Percentiles rank a stretch among this genome's conserved stretches.
phyloP scores from a whole-genome alignment of 1,140 invertebrate species.

The Pteromalus puparum region DNA sequence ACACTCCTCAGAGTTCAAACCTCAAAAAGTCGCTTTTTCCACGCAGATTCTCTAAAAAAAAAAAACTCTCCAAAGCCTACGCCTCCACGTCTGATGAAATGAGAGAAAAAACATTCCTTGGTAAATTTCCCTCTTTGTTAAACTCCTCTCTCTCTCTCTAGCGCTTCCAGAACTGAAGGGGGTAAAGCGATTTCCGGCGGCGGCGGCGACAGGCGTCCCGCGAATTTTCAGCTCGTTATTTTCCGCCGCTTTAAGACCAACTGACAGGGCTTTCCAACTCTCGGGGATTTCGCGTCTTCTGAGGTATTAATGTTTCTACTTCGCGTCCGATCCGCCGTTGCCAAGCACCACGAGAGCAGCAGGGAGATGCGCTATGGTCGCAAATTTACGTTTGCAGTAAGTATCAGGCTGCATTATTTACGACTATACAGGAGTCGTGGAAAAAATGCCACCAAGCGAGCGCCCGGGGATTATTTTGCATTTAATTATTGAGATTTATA shows the following conservation, averaged over 20 bases:
- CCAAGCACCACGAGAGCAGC: background rate
- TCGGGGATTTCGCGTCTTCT: conserved; percentile 31
- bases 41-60: background rate
- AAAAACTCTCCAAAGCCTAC: background rate
- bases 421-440: background rate
- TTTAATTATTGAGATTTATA: conserved; percentile 30
- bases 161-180: background rate
- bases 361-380: background rate
- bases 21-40: background rate
- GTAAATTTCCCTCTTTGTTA: conserved; percentile 19
- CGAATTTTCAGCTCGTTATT: conserved; percentile 46
- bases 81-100: background rate
- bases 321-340: conserved; percentile 17
- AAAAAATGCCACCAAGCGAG: background rate
- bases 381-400: conserved; percentile 13
- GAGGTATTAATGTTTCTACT: conserved; percentile 43
- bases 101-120: conserved; percentile 5
- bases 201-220: conserved; percentile 25
- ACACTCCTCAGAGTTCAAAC: background rate
- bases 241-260: conserved; percentile 38
- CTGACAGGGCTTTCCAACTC: conserved; percentile 38
- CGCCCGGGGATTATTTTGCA: conserved; percentile 16
- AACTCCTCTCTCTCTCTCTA: background rate
- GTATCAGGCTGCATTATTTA: conserved; percentile 20
- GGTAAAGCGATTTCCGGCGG: conserved; percentile 33